phyloP scores from a whole-genome alignment of 1,140 invertebrate genomes.

The Frieseomelitta varia region DNA sequence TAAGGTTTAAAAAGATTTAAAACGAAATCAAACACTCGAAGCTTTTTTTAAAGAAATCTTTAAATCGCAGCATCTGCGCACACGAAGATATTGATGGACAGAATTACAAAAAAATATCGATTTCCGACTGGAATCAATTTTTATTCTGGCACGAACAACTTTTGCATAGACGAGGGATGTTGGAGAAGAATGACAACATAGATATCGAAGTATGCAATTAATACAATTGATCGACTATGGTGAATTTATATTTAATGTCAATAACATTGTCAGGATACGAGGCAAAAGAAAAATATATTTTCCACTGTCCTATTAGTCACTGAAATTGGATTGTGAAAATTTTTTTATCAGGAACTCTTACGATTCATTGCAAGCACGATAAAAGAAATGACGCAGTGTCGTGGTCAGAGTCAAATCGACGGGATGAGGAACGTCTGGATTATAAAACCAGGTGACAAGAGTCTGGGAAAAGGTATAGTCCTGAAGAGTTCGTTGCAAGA shows the following conservation, averaged over 20 bases:
- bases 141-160: constrained; percentile 50
- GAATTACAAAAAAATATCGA: neutral
- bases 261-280: too few species aligned
- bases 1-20: constrained; percentile 68
- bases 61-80: constrained; percentile 27
- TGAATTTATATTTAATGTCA: neutral
- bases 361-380: constrained; percentile 78
- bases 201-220: constrained; percentile 38
- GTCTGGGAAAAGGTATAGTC: constrained; percentile 93
- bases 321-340: too few species aligned
- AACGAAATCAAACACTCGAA: neutral
- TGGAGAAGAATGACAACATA: constrained; percentile 38
- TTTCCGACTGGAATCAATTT: constrained; percentile 50
- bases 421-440: constrained; percentile 96
- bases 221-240: neutral
- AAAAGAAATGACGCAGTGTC: constrained; percentile 83
- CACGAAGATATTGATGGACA: constrained; percentile 57
- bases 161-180: constrained; percentile 33
- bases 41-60: neutral
- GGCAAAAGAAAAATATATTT: too few species aligned
- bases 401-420: constrained; percentile 88
- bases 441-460: constrained; percentile 97
- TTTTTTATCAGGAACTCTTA: constrained; percentile 63
- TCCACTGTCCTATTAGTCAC: too few species aligned
- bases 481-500: constrained; percentile 93